Conservation (phyloP, 2,113 vertebrate genomes). For the Triplophysa tibetana region DNA sequence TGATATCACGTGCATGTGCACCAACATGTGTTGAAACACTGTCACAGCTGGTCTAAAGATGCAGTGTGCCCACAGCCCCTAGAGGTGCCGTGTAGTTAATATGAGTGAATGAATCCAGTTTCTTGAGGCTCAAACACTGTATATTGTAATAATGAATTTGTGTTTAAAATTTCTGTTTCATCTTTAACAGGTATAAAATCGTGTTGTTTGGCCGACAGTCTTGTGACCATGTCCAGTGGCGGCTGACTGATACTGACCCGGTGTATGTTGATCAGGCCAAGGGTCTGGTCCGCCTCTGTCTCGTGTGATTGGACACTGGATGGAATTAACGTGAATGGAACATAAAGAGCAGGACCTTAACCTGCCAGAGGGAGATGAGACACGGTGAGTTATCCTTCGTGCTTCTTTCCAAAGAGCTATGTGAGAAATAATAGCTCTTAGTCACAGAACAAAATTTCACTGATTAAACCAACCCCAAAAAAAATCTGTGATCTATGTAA, state of each 20-base stretch:
- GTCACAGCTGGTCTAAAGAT: slow-evolving; percentile 15
- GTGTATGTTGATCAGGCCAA: slow-evolving; percentile 38
- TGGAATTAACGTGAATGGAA: slow-evolving; percentile 86
- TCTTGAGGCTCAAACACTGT: not conserved
- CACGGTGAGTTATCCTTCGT: slow-evolving; percentile 66
- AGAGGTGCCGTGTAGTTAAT: not conserved
- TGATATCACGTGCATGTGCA: slow-evolving; percentile 7
- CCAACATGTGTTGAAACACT: slow-evolving; percentile 16
- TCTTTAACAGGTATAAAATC: not conserved
- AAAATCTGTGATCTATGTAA: too few species aligned
- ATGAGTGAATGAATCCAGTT: too few species aligned
- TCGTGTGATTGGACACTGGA: slow-evolving; percentile 81
- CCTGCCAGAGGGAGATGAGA: slow-evolving; percentile 80
- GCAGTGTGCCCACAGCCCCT: not conserved
- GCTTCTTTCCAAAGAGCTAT: not conserved
- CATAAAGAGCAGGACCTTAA: slow-evolving; percentile 80
- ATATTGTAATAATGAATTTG: not conserved
- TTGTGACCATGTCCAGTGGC: slow-evolving; percentile 1
- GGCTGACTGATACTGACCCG: not conserved
- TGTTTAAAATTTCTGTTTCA: not conserved
- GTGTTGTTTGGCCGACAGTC: not conserved
- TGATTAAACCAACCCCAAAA: too few species aligned
- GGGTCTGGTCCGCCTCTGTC: slow-evolving; percentile 82
- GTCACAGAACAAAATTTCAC: too few species aligned
- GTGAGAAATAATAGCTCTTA: not conserved